Conservation (phyloP, 2,888 invertebrate species). For the Pristionchus entomophagus region DNA sequence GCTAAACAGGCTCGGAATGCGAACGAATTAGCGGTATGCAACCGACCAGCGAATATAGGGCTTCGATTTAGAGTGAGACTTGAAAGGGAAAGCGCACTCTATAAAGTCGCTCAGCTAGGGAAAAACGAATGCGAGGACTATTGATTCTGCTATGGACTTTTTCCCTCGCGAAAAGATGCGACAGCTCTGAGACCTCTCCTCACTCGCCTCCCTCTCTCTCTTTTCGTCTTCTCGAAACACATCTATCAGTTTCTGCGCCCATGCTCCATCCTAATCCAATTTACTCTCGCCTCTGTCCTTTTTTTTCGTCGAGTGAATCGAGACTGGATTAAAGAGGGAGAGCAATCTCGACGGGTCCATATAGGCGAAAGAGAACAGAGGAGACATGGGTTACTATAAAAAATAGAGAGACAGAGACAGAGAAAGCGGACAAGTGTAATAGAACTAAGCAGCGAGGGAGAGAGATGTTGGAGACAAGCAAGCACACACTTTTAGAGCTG, state of each 20-base stretch:
- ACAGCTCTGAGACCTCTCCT: background rate
- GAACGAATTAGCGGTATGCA: background rate
- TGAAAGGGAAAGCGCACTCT: constrained; percentile 29
- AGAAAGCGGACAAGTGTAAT: constrained; percentile 6
- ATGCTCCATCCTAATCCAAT: background rate
- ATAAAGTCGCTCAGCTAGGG: background rate
- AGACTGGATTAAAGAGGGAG: background rate
- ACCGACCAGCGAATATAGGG: background rate
- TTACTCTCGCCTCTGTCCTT: constrained; percentile 21
- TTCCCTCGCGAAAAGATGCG: background rate
- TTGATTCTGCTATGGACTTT: background rate
- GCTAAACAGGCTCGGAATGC: background rate
- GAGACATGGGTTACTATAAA: background rate
- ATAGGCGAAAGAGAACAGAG: background rate
- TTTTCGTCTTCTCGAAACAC: background rate
- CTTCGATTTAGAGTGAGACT: background rate
- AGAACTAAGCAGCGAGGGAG: background rate
- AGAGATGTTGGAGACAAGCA: background rate
- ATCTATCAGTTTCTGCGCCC: constrained; percentile 20
- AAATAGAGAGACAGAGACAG: background rate
- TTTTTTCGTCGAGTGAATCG: background rate
- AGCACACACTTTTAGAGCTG: constrained; percentile 19
- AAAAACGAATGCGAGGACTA: background rate
- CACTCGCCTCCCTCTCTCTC: background rate
- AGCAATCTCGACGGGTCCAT: background rate